phyloP scores from a whole-genome alignment of 2,888 invertebrate genomes.

The Tipula helvola region DNA sequence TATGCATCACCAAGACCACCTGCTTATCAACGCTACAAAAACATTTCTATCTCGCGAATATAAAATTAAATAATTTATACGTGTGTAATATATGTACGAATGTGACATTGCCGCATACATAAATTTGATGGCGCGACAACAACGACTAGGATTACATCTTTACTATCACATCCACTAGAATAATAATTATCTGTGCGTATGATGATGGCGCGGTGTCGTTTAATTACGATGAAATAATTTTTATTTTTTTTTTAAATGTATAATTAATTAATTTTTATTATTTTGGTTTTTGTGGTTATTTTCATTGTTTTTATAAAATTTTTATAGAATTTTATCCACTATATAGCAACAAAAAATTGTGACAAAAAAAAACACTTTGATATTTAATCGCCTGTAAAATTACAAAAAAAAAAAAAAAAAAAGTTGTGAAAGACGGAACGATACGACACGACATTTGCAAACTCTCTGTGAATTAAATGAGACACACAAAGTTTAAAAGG shows the following conservation, averaged over 20 bases:
- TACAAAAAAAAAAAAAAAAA: background rate
- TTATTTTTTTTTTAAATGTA: background rate
- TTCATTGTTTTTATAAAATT: background rate
- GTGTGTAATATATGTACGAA: background rate
- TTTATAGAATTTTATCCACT: too few relatives aligned
- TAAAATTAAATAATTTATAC: background rate
- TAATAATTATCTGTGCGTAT: background rate
- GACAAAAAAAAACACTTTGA: background rate
- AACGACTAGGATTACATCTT: background rate
- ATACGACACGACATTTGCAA: background rate
- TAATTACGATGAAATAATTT: background rate
- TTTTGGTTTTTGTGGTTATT: background rate
- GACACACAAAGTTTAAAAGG: background rate
- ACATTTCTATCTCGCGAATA: background rate
- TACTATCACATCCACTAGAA: background rate
- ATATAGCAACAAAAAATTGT: background rate
- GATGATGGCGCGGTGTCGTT: background rate
- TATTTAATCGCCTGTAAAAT: background rate
- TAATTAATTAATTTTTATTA: background rate
- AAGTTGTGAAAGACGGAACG: background rate
- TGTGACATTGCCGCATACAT: too few relatives aligned
- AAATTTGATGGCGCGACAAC: background rate
- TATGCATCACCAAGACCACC: background rate
- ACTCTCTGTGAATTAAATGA: background rate
- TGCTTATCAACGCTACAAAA: background rate